Evolutionary conservation across 2,113 vertebrate species (phyloP).

Genomic region (Thunnus thynnus): DNA sequence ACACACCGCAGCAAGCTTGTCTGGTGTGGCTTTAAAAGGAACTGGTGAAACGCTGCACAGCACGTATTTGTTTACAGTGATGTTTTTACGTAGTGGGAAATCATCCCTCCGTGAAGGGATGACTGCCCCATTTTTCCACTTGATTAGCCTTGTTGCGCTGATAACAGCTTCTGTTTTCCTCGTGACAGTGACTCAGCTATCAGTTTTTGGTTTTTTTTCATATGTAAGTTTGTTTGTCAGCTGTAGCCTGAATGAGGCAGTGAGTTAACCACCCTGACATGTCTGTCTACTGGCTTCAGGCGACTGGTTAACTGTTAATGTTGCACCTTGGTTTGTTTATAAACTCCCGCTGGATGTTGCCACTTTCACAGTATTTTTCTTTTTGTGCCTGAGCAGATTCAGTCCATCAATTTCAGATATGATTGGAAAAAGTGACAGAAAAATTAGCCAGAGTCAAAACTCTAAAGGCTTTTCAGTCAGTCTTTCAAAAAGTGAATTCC

Average conservation of each 20-base stretch:
- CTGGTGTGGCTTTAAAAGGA: constrained; percentile 34
- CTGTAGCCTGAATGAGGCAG: background rate
- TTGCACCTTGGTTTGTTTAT: background rate
- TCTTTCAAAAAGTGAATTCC: background rate
- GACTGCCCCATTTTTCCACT: background rate
- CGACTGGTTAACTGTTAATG: background rate
- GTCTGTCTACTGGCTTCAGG: background rate
- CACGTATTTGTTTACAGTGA: background rate
- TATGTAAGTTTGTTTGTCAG: background rate
- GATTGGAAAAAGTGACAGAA: background rate
- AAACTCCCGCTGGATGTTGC: constrained; percentile 16
- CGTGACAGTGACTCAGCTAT: constrained; percentile 8
- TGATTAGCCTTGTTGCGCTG: background rate
- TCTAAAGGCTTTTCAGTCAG: no score
- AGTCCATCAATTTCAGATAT: background rate
- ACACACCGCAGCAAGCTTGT: constrained; percentile 1
- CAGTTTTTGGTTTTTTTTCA: background rate
- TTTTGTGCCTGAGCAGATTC: background rate
- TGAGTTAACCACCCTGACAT: no score
- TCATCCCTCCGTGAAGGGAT: background rate
- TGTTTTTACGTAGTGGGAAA: constrained; percentile 5
- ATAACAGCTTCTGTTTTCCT: background rate
- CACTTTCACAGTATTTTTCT: background rate
- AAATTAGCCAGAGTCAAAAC: no score
- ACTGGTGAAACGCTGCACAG: background rate